Evolutionary conservation across 2,797 vertebrate species (phyloP), one percentile per base, ranked within the genome.

Genomic region (Danio tinwini): DNA sequence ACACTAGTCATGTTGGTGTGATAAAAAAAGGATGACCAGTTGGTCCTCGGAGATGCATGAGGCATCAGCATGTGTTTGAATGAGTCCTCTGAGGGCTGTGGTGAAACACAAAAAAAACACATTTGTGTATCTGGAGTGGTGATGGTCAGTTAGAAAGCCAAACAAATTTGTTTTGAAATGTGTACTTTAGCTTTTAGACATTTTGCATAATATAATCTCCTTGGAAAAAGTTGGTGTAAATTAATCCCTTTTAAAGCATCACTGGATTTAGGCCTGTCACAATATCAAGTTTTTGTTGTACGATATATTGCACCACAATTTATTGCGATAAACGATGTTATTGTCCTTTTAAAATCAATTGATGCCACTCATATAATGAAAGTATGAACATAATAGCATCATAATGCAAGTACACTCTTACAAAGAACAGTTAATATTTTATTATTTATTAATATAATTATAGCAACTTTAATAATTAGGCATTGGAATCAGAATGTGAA

Each of bases 41-140:
- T 49, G 74, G 76, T 76, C 52, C 62, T 67, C 40, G 61, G 12
- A 49, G 12, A 40, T 77, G 44, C 52, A 16, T 45, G 19, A 76
- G 8, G 29, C 14, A 74, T 5, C 42, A 37, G 5, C 42, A n/a
- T 47, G 61, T 42, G 47, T 52, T 16, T 58, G 44, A 58, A 14
- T 8, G 7, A 71, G 9, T n/a, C 17, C 37, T n/a, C 0, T n/a
- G 16, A 39, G 49, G 16, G 49, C 29, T 42, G 12, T 70, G 21
- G 29, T 52, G 11, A 69, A 68, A 68, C 12, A 10, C 37, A 2
- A 2, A 21, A 2, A 21, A 45, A 19, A 45, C 17, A 13, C 2
- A 1, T 65, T 8, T 65, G 45, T 49, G 10, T 49, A 10, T 50
- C 6, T 49, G 7, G 3, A 37, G 29, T 69, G 16, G 16, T 9